Conservation (phyloP, 1,140 invertebrate genomes). For the Tetramorium simillimum region DNA sequence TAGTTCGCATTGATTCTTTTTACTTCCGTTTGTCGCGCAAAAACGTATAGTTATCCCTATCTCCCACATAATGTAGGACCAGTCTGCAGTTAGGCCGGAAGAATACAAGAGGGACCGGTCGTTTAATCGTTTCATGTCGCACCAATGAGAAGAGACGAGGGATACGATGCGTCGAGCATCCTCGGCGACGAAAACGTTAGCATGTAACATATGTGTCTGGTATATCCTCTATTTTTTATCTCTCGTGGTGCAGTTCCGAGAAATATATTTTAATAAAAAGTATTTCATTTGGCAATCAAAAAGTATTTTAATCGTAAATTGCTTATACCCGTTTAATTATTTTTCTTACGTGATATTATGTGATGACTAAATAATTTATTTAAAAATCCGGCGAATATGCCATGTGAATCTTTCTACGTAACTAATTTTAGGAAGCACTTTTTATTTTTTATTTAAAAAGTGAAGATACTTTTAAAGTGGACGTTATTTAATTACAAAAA, state of each 20-base stretch:
- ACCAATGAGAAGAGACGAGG: conserved; percentile 14
- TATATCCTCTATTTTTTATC: background rate
- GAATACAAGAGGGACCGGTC: conserved; percentile 45
- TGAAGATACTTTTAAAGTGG: background rate
- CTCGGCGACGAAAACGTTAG: conserved; percentile 6
- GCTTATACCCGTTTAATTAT: background rate
- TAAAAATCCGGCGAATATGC: background rate
- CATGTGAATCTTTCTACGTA: background rate
- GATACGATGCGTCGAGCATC: background rate
- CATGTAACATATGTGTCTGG: background rate
- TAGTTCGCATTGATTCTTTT: background rate
- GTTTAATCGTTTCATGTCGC: conserved; percentile 53
- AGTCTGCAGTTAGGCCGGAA: conserved; percentile 46
- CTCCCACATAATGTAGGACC: conserved; percentile 31
- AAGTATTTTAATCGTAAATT: background rate
- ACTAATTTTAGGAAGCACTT: background rate
- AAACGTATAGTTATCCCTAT: background rate
- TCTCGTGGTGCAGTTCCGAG: background rate
- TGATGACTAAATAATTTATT: background rate
- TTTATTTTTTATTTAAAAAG: background rate
- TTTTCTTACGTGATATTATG: background rate
- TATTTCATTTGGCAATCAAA: no score
- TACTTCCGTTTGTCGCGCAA: background rate
- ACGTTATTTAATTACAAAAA: background rate
- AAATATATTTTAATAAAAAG: background rate